Conservation (phyloP, 23 tunicate species). For the Botrylloides violaceus region DNA sequence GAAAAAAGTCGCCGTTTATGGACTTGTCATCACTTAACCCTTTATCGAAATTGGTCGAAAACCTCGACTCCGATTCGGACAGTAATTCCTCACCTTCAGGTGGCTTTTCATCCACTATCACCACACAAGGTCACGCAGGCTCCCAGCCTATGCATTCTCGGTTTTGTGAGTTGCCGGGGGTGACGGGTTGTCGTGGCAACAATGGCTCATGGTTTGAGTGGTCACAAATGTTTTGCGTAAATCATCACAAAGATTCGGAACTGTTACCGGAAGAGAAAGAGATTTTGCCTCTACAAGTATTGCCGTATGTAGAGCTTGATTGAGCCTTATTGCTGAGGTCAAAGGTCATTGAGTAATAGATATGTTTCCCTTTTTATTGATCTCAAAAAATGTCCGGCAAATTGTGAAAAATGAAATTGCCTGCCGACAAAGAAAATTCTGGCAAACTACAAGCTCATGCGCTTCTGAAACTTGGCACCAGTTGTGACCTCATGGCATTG, state of each 20-base stretch:
- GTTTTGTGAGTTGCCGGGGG: constrained; percentile 34
- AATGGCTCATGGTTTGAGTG: constrained; percentile 58
- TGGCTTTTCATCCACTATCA: not conserved
- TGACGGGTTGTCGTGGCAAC: constrained; percentile 51
- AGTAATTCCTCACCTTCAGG: not conserved
- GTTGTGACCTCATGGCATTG: too few relatives aligned
- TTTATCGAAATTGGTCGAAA: constrained; percentile 3
- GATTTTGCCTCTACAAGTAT: constrained; percentile 33
- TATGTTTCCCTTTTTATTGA: too few relatives aligned
- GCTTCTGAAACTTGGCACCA: too few relatives aligned
- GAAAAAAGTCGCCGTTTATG: constrained; percentile 3
- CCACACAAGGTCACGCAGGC: not conserved
- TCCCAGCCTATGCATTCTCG: not conserved
- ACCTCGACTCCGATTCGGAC: constrained; percentile 13
- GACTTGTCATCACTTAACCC: constrained; percentile 12
- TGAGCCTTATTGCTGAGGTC: too few relatives aligned
- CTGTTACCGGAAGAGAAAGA: constrained; percentile 19
- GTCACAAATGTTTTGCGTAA: constrained; percentile 35
- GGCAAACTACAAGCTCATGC: too few relatives aligned
- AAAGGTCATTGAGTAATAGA: too few relatives aligned
- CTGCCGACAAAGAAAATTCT: too few relatives aligned
- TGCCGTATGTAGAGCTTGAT: constrained; percentile 80
- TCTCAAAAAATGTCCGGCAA: too few relatives aligned
- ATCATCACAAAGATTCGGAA: constrained; percentile 9
- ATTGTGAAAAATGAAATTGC: too few relatives aligned